Percentiles rank a stretch among this genome's conserved stretches.
Conservation (phyloP, 2,888 invertebrate species). For the Lepas anatifera region DNA sequence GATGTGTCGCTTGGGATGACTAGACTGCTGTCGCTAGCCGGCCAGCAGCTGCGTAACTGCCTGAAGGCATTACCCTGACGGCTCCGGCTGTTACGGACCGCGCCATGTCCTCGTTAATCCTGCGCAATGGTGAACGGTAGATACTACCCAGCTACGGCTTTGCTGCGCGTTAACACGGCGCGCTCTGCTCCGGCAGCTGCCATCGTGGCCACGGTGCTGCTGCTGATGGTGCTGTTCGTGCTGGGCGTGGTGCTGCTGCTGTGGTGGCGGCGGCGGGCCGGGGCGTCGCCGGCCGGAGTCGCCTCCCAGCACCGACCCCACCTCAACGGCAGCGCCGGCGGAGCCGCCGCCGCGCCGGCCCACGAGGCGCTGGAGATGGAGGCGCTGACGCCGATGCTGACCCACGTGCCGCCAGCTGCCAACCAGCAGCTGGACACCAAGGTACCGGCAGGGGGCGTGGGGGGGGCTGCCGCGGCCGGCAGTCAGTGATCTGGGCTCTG, state of each 20-base stretch:
- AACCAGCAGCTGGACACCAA: conserved; percentile 43
- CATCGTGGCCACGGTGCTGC: not conserved
- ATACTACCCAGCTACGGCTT: no score
- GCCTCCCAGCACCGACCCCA: not conserved
- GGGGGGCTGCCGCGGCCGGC: no score
- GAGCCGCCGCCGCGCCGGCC: conserved; percentile 15
- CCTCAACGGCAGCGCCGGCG: not conserved
- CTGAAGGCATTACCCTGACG: no score
- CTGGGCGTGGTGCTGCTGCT: not conserved
- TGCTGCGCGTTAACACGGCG: no score
- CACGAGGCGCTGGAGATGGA: conserved; percentile 32
- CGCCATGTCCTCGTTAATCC: no score
- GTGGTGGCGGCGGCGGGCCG: not conserved
- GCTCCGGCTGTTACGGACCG: no score
- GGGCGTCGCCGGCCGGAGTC: not conserved
- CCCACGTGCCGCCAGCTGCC: conserved; percentile 28
- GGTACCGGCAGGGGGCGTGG: no score
- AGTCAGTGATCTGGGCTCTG: no score
- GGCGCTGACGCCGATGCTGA: conserved; percentile 31
- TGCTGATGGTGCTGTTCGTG: not conserved
- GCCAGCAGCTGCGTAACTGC: no score
- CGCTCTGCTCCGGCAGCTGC: not conserved
- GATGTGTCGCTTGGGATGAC: no score
- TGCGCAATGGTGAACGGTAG: no score
- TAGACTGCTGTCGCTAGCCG: no score